Percentiles rank a stretch among this genome's conserved stretches.
Conservation (phyloP, 2,888 invertebrate genomes). For the Chesias legatella region DNA sequence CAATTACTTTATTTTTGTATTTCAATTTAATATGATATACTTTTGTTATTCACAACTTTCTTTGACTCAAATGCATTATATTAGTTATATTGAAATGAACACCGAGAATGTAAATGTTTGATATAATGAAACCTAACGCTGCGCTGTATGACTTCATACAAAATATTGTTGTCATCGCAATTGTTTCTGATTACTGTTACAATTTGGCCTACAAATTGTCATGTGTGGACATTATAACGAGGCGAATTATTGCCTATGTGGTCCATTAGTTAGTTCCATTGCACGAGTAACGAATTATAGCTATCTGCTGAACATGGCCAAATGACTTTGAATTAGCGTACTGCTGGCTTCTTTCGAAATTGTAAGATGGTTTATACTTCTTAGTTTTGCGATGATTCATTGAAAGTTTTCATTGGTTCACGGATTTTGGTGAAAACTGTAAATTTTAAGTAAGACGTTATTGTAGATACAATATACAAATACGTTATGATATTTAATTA, state of each 20-base stretch:
- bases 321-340: conserved; percentile 5
- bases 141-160: conserved; percentile 39
- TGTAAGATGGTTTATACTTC: background rate
- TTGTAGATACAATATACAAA: too few species aligned
- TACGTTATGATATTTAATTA: too few species aligned
- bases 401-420: too few species aligned
- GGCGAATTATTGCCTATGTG: conserved; percentile 11
- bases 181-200: conserved; percentile 55
- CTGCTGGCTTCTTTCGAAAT: background rate
- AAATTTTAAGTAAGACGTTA: too few species aligned
- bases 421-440: too few species aligned
- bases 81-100: background rate
- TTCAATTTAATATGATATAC: too few species aligned
- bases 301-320: conserved; percentile 10
- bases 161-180: conserved; percentile 43
- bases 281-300: conserved; percentile 18
- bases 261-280: conserved; percentile 16
- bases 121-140: conserved; percentile 31
- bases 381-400: too few species aligned
- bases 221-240: conserved; percentile 19
- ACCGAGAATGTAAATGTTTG: conserved; percentile 4
- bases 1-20: too few species aligned
- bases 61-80: too few species aligned
- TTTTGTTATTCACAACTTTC: too few species aligned
- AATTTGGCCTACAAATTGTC: conserved; percentile 52